Conservation (phyloP, 1,140 invertebrate species). For the Drosophila pruinosa region DNA sequence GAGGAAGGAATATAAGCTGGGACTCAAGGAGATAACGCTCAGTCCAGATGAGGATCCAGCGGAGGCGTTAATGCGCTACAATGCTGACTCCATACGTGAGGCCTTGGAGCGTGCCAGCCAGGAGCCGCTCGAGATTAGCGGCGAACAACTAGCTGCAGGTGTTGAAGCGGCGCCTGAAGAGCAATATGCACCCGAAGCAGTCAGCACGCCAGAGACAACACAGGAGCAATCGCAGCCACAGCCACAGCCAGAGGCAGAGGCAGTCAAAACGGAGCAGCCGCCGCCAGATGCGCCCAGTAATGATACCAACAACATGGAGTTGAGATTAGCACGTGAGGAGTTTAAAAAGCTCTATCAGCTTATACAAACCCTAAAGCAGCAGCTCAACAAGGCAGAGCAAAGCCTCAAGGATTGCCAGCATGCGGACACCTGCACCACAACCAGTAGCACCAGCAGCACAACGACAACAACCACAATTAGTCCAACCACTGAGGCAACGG, state of each 20-base stretch:
- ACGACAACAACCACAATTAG: background rate
- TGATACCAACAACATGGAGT: background rate
- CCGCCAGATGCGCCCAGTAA: background rate
- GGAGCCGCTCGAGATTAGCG: conserved; percentile 67
- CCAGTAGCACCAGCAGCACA: background rate
- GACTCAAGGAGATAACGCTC: conserved; percentile 75
- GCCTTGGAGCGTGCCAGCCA: conserved; percentile 66
- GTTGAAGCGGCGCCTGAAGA: background rate
- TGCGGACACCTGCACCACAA: background rate
- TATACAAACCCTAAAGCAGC: conserved; percentile 10
- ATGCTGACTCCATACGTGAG: conserved; percentile 72
- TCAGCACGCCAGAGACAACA: background rate
- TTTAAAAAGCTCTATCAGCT: conserved; percentile 28
- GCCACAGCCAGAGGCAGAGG: background rate
- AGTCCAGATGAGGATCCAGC: conserved; percentile 75
- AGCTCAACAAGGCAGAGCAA: conserved; percentile 17
- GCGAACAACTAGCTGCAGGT: conserved; percentile 39
- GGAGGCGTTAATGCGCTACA: conserved; percentile 77
- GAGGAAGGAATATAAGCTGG: conserved; percentile 66
- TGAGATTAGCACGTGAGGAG: conserved; percentile 1
- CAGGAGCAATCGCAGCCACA: background rate
- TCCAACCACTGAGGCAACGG: conserved; percentile 3
- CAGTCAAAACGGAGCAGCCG: background rate
- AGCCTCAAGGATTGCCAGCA: conserved; percentile 3
- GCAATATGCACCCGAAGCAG: conserved; percentile 10